Evolutionary conservation across 1,140 invertebrate genomes (phyloP), one percentile per base, ranked within the genome.

Genomic region (Bombus superbus): DNA sequence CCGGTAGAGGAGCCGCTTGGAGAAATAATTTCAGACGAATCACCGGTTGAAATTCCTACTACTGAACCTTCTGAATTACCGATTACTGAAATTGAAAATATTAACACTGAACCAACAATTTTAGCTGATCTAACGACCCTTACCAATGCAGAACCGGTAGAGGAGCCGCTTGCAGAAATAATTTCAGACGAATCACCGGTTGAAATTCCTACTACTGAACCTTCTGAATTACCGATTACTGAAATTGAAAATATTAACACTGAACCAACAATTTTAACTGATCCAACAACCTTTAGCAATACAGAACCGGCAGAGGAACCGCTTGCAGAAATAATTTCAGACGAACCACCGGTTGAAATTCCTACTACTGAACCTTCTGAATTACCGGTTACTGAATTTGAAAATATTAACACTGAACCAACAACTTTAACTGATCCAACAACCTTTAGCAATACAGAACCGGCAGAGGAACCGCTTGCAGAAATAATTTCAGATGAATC

Each of bases 1-100:
- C 11, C 42, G 2, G 10, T 0, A 62, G 4, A 2, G 13, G 13
- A 13, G 2, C 4, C n/a, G 0, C 13, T 0, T 3, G 15, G 0
- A 18, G 15, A 35, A 66, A 3, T 8, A 8, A 0, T 5, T 66
- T 18, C 2, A 66, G 0, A 35, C 2, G 13, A 35, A 2, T 3
- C 15, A 35, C 15, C 6, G 0, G 32, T 6, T 2, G 13, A 0
- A 2, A 35, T 18, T 32, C 2, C 15, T 0, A 5, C 18, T 5
- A 11, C 0, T 38, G 22, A 25, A 38, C 5, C 15, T 47, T 0
- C 2, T 6, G 5, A 11, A 35, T 25, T 47, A 3, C 25, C 25
- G 0, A 3, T 3, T 10, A 0, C 44, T 15, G 44, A 15, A 0
- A 44, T 28, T 25, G 9, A 9, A 5, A 57, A 44, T 15, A 15